Percentiles rank a stretch among this genome's conserved stretches.
phyloP scores from a whole-genome alignment of 1,140 invertebrate genomes.

The Drosophila punjabiensis region DNA sequence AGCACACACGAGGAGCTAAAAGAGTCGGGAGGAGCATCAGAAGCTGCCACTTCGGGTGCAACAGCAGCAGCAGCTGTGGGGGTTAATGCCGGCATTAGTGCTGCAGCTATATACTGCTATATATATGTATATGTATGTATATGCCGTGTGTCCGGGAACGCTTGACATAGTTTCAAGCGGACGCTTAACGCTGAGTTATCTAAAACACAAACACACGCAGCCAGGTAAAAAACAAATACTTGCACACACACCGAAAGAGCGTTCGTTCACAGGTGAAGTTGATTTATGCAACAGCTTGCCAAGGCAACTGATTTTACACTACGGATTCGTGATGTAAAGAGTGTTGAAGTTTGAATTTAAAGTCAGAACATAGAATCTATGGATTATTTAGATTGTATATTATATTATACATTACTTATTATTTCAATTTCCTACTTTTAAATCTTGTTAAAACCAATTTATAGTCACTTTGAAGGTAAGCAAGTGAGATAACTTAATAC shows the following conservation, averaged over 20 bases:
- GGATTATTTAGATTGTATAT: not conserved
- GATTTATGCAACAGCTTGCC: conserved; percentile 81
- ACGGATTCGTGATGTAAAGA: not conserved
- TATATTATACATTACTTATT: not conserved
- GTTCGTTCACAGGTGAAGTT: conserved; percentile 59
- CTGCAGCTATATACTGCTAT: conserved; percentile 6
- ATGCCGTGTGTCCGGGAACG: conserved; percentile 26
- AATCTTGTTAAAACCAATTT: too few species aligned
- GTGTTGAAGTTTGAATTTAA: too few species aligned
- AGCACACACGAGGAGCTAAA: conserved; percentile 61
- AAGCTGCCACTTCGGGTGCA: conserved; percentile 31
- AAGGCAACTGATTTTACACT: conserved; percentile 50
- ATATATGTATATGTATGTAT: conserved; percentile 9
- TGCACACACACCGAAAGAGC: conserved; percentile 7
- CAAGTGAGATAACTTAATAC: too few species aligned
- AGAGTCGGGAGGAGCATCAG: conserved; percentile 25
- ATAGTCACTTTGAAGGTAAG: too few species aligned
- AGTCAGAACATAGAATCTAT: not conserved
- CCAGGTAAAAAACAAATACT: conserved; percentile 29
- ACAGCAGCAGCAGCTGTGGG: conserved; percentile 34
- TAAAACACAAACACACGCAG: conserved; percentile 51
- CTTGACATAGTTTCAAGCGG: conserved; percentile 76
- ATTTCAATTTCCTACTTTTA: not conserved
- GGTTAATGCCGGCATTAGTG: conserved; percentile 44
- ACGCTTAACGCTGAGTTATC: conserved; percentile 57